Evolutionary conservation across 2,797 vertebrate genomes (phyloP).

Genomic region (Sardinella longiceps): DNA sequence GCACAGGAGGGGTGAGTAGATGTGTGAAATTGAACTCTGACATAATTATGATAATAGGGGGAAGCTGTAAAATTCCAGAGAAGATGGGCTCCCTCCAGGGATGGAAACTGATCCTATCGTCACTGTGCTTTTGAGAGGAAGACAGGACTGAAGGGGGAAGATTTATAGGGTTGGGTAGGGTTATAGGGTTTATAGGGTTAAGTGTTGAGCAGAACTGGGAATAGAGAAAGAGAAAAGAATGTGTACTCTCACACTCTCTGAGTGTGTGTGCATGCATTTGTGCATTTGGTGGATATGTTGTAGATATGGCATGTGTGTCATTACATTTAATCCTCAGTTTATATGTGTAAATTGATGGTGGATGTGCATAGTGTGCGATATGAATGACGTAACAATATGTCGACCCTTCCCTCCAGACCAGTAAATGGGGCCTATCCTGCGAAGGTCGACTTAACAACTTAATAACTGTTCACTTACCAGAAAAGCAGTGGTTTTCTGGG

Average conservation of each 20-base stretch:
- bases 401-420: no score
- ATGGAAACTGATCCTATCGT: background rate
- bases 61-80: background rate
- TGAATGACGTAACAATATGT: no score
- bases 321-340: no score
- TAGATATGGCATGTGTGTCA: no score
- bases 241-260: background rate
- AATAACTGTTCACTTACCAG: background rate
- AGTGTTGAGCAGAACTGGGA: background rate
- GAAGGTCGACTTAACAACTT: background rate
- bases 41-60: no score
- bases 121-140: no score
- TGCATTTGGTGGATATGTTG: background rate
- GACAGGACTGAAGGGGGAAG: background rate
- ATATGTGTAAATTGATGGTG: no score
- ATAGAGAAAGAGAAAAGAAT: no score
- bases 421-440: no score
- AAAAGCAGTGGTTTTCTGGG: background rate
- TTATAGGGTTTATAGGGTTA: background rate
- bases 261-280: background rate
- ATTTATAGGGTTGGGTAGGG: background rate
- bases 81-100: background rate
- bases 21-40: no score
- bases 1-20: no score
- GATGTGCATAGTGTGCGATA: no score